A percentile compares a stretch with the other conserved stretches of the same genome.
phyloP scores from a whole-genome alignment of 2,113 vertebrate species.

The Tangachromis dhanisi region DNA sequence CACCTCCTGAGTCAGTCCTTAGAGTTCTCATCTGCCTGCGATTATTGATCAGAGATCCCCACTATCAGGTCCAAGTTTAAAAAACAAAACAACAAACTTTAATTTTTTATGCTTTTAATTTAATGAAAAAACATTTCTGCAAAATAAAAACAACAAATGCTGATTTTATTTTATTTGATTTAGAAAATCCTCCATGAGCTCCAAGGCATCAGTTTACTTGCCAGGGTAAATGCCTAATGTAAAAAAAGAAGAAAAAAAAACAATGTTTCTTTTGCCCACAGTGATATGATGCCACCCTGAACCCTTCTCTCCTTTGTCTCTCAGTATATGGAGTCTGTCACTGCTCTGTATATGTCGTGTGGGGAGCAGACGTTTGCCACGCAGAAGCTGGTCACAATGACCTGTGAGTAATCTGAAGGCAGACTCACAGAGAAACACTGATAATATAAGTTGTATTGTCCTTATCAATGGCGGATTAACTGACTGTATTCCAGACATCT shows the following conservation, averaged over 20 bases:
- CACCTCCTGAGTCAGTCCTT: constrained; percentile 72
- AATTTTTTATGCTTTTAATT: not conserved
- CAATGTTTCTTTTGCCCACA: not conserved
- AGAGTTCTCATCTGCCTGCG: constrained; percentile 82
- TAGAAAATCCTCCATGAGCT: constrained; percentile 71
- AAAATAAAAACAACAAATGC: not conserved
- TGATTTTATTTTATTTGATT: not conserved
- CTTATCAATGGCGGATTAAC: not conserved
- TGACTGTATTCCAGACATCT: constrained; percentile 72
- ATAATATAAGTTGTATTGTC: not conserved
- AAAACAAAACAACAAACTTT: not conserved
- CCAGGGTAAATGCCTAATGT: constrained; percentile 57
- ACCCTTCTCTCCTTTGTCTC: not conserved
- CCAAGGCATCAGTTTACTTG: constrained; percentile 60
- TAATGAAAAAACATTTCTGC: not conserved
- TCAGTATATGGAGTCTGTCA: constrained; percentile 78
- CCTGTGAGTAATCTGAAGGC: constrained; percentile 71
- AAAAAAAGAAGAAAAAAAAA: accelerated
- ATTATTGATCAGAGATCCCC: constrained; percentile 79
- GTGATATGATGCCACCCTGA: not conserved
- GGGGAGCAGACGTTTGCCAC: constrained; percentile 69
- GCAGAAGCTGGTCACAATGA: constrained; percentile 82
- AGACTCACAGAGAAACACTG: not conserved
- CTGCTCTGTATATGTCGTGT: constrained; percentile 65
- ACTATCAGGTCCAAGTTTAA: constrained; percentile 72